Conservation (phyloP, 2,888 invertebrate species). For the Tinea semifulvella region DNA sequence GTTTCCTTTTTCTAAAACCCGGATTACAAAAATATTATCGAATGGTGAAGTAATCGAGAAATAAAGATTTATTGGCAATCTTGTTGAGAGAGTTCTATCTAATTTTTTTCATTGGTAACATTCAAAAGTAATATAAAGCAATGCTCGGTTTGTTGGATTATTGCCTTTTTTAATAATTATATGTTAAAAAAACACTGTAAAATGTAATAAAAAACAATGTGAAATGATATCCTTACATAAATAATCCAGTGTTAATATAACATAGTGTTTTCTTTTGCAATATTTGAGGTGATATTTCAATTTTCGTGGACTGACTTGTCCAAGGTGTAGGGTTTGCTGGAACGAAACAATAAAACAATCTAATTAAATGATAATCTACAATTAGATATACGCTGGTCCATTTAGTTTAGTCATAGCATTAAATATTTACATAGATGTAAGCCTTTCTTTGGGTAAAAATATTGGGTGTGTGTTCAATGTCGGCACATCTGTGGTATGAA, state of each 20-base stretch:
- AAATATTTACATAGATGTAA: background rate
- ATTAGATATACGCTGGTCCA: background rate
- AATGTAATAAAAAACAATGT: background rate
- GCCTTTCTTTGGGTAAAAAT: background rate
- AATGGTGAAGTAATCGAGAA: no score
- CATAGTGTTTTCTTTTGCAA: background rate
- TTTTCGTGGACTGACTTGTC: background rate
- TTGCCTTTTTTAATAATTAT: constrained; percentile 5
- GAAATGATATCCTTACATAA: background rate
- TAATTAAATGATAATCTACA: constrained; percentile 7
- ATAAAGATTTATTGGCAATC: no score
- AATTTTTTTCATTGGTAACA: no score
- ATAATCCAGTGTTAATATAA: background rate
- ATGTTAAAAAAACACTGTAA: background rate
- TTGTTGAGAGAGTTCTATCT: no score
- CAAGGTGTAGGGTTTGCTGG: background rate
- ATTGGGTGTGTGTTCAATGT: constrained; percentile 8
- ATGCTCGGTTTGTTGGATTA: background rate
- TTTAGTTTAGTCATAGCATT: background rate
- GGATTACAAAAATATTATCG: no score
- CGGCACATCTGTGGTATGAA: constrained; percentile 12
- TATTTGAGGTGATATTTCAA: constrained; percentile 7
- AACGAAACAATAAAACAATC: constrained; percentile 8
- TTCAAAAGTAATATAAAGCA: no score
- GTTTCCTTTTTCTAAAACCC: no score